These are phyloP conservation scores for Frankliniella intonsa DNA, from an alignment of 2,888 invertebrate genomes.

Conservation along the genomic window DNA sequence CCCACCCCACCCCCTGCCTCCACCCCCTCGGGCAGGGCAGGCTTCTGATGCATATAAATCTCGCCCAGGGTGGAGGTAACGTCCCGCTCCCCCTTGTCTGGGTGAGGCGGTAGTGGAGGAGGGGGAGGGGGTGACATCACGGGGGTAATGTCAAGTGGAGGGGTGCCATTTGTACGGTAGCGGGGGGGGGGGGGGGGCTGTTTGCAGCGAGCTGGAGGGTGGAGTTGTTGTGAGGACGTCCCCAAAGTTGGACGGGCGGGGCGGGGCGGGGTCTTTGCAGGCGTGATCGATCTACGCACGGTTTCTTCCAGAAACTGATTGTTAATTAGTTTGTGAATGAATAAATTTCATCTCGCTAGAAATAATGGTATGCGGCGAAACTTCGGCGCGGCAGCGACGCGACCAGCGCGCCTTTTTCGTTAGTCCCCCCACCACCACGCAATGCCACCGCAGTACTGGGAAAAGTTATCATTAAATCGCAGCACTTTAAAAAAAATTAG, in stretches of 20 bases:
- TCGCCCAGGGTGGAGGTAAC: not conserved
- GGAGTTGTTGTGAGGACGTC: too few species aligned
- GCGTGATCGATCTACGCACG: too few species aligned
- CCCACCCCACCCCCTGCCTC: not conserved
- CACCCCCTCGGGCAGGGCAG: not conserved
- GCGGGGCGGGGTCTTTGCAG: too few species aligned
- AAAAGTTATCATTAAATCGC: too few species aligned
- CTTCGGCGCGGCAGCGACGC: not conserved
- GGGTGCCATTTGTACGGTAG: too few species aligned
- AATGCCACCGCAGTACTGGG: too few species aligned
- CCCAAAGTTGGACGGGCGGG: too few species aligned
- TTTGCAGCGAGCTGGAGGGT: not conserved
- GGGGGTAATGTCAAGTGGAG: not conserved
- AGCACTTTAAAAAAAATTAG: too few species aligned
- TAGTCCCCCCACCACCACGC: too few species aligned
- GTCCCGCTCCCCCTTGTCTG: not conserved
- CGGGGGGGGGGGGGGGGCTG: not conserved
- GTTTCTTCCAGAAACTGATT: not conserved
- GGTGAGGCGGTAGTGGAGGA: not conserved
- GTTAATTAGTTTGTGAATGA: conserved; percentile 1
- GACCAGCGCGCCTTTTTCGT: too few species aligned
- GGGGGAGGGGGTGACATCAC: too few species aligned
- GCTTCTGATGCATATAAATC: conserved; percentile 6
- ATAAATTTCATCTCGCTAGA: not conserved
- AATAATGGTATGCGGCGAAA: not conserved